Base-by-base conservation (phyloP, 2,888 invertebrate species). In the Eilema depressum region DNA sequence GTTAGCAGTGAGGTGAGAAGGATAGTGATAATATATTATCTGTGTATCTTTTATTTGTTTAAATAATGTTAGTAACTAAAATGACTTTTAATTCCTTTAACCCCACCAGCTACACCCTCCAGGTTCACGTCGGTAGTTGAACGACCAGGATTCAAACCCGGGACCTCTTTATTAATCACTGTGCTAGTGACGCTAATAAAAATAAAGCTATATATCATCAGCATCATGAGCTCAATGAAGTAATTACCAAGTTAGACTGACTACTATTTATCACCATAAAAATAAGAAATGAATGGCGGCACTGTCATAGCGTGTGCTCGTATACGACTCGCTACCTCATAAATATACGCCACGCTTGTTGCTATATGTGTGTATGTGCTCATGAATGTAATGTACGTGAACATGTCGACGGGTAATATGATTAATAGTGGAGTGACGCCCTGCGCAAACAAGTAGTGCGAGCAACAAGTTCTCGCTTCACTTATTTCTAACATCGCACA, bases 401-500 rank as follows among this genome's bases (percentile, higher is more conserved):
- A 47, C 47, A 47, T 53, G 53, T 53, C 53, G 53, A n/a, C 10
- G 53, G 10, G 60, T 67, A 67, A 41, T 63, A 68, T 61, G 62
- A 73, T 71, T 74, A 79, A 82, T 67, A 64, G 66, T 65, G 3
- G 30, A 70, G 56, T 57, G 65, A 66, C 63, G 47, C 60, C 17
- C 37, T 57, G 57, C 17, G 67, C 37, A 59, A 72, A 72, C 81
- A 71, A 66, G 63, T 56, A 70, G 59, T 57, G 7, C 1, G 63
- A 78, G 80, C 79, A 79, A 79, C 79, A 82, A 82, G 80, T 79
- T 60, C 68, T 62, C n/a, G 56, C 63, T 56, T 23, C 11, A 53
- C 28, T 69, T 69, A 65, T 59, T 63, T 28, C 3, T 61, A 30
- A 30, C 26, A 37, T 17, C 41, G 28, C 47, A 33, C 7, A 33